Conservation (phyloP, 2,888 invertebrate species). For the Acrobasis consociella region DNA sequence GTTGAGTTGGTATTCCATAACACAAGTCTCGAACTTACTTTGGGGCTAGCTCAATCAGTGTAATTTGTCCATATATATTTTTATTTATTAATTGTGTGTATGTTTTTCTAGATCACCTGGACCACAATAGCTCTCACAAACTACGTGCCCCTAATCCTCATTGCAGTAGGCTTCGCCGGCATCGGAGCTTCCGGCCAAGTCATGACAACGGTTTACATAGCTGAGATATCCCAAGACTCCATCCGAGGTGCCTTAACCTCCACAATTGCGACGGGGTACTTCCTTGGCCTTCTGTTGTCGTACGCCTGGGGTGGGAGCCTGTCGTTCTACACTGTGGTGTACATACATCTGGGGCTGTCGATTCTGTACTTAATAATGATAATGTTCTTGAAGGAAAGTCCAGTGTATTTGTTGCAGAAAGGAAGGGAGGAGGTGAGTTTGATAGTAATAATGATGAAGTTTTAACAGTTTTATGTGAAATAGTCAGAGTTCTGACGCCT, state of each 20-base stretch:
- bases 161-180: conserved; percentile 54
- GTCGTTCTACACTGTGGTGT: conserved; percentile 53
- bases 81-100: no score
- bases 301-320: conserved; percentile 60
- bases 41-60: no score
- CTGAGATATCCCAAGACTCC: conserved; percentile 64
- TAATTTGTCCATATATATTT: no score
- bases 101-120: conserved; percentile 60
- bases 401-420: conserved; percentile 52
- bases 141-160: conserved; percentile 52
- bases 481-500: no score
- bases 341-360: conserved; percentile 46
- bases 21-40: no score
- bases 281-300: conserved; percentile 61
- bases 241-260: conserved; percentile 66
- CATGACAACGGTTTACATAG: conserved; percentile 62
- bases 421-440: conserved; percentile 51
- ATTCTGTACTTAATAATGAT: conserved; percentile 45
- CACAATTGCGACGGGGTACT: conserved; percentile 55
- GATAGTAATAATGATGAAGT: no score
- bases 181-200: conserved; percentile 67
- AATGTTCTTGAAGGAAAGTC: conserved; percentile 53
- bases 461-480: no score
- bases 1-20: no score
- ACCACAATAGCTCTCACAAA: conserved; percentile 53